phyloP scores from a whole-genome alignment of 1,140 invertebrate species.

The Armadillidium nasatum region DNA sequence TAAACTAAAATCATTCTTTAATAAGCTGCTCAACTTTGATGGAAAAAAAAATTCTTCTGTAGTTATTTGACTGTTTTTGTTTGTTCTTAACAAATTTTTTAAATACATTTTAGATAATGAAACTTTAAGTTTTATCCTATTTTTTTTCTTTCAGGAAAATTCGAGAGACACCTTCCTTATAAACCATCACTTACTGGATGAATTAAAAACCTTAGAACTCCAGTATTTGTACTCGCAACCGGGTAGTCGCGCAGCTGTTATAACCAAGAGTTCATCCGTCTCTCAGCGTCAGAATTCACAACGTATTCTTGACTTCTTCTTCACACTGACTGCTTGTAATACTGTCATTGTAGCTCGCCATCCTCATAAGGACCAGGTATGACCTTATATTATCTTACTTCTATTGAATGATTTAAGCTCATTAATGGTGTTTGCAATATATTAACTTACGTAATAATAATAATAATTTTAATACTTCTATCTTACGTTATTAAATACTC shows the following conservation, averaged over 20 bases:
- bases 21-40: too few species aligned
- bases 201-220: conserved; percentile 53
- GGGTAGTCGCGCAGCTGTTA: not conserved
- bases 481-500: too few species aligned
- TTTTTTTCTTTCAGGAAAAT: conserved; percentile 2
- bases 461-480: too few species aligned
- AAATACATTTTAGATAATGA: too few species aligned
- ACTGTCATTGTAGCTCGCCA: conserved; percentile 88
- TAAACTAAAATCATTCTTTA: too few species aligned
- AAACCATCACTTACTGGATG: conserved; percentile 64
- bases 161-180: conserved; percentile 53
- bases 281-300: conserved; percentile 32
- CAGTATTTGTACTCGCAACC: conserved; percentile 38
- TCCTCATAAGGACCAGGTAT: conserved; percentile 74
- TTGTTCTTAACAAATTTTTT: too few species aligned
- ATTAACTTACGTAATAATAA: too few species aligned
- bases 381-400: conserved; percentile 26
- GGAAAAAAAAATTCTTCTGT: too few species aligned
- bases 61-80: too few species aligned
- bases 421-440: too few species aligned
- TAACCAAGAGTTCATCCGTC: not conserved
- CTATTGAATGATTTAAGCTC: too few species aligned
- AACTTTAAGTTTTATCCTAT: too few species aligned
- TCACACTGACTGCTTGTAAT: conserved; percentile 89
- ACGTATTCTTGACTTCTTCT: conserved; percentile 81